These are phyloP conservation scores for Miichthys miiuy DNA, from an alignment of 2,797 vertebrate genomes.

Conservation along the genomic window DNA sequence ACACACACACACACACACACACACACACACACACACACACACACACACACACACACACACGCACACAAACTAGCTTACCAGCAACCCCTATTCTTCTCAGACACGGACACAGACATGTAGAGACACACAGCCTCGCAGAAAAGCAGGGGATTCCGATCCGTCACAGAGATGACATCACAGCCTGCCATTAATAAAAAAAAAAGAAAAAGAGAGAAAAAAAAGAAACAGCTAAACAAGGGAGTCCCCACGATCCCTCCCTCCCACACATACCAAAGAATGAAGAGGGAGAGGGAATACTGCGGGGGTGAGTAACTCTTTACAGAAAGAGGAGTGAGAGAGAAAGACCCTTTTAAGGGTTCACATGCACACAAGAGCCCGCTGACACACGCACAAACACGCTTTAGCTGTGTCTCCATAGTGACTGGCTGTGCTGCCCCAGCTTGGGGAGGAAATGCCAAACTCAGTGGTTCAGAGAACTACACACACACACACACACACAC, in stretches of 20 bases:
- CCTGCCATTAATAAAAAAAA: constrained; percentile 48
- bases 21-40: constrained; percentile 13
- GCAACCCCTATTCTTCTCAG: background rate
- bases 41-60: constrained; percentile 45
- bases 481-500: constrained; percentile 15
- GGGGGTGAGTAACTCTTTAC: constrained; percentile 37
- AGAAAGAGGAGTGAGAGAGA: constrained; percentile 17
- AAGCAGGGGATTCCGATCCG: constrained; percentile 79
- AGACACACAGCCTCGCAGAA: constrained; percentile 18
- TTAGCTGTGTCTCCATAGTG: constrained; percentile 75
- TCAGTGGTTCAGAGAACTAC: constrained; percentile 32
- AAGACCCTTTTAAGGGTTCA: constrained; percentile 60
- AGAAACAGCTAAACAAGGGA: constrained; percentile 73
- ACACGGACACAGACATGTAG: constrained; percentile 8
- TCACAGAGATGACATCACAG: constrained; percentile 82
- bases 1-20: constrained; percentile 6
- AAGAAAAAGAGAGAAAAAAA: background rate
- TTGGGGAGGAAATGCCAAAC: constrained; percentile 78
- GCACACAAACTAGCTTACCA: background rate
- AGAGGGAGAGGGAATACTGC: constrained; percentile 18
- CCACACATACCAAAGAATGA: constrained; percentile 41
- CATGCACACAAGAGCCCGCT: constrained; percentile 36
- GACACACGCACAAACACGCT: constrained; percentile 59
- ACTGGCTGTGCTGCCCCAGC: constrained; percentile 55
- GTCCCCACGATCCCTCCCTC: constrained; percentile 72